Evolutionary conservation across 2,888 invertebrate genomes (phyloP).

Genomic region (Caenorhabditis sp.): DNA sequence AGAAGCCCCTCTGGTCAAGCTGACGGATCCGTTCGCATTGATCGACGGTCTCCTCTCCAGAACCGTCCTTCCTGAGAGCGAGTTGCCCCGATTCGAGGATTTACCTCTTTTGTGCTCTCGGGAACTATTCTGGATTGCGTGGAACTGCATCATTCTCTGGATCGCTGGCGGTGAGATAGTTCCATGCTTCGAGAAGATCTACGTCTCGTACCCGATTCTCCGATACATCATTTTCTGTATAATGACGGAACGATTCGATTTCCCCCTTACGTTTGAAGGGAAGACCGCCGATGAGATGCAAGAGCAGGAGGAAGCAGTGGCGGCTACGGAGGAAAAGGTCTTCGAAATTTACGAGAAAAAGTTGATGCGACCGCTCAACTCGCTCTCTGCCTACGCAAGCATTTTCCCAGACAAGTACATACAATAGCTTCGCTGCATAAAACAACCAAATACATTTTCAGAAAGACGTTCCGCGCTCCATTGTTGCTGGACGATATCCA

Average conservation of each 20-base stretch:
- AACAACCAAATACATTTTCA: slow-evolving; percentile 1
- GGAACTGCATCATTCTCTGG: slow-evolving; percentile 48
- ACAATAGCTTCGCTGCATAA: background rate
- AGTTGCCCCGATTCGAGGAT: background rate
- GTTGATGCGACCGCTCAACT: slow-evolving; percentile 1
- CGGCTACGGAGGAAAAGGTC: background rate
- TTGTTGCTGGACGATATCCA: slow-evolving; percentile 20
- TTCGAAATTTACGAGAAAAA: slow-evolving; percentile 30
- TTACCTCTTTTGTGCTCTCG: slow-evolving; percentile 5
- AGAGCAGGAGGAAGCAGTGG: slow-evolving; percentile 8
- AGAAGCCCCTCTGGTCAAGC: slow-evolving; percentile 5
- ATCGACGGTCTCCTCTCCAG: slow-evolving; percentile 34
- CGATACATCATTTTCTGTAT: slow-evolving; percentile 32
- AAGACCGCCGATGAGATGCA: slow-evolving; percentile 5
- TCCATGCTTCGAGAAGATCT: slow-evolving; percentile 17
- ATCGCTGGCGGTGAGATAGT: slow-evolving; percentile 28
- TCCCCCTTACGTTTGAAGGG: slow-evolving; percentile 45
- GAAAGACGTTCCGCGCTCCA: slow-evolving; percentile 14
- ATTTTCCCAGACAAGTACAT: slow-evolving; percentile 11
- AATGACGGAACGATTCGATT: slow-evolving; percentile 31
- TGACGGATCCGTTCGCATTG: slow-evolving; percentile 20
- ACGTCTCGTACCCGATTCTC: slow-evolving; percentile 26
- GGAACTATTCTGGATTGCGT: slow-evolving; percentile 25
- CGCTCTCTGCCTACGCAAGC: background rate
- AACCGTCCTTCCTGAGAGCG: slow-evolving; percentile 10